Evolutionary conservation across 1,140 invertebrate genomes (phyloP), one percentile per base, ranked within the genome.

Genomic region (Ectropis grisescens): DNA sequence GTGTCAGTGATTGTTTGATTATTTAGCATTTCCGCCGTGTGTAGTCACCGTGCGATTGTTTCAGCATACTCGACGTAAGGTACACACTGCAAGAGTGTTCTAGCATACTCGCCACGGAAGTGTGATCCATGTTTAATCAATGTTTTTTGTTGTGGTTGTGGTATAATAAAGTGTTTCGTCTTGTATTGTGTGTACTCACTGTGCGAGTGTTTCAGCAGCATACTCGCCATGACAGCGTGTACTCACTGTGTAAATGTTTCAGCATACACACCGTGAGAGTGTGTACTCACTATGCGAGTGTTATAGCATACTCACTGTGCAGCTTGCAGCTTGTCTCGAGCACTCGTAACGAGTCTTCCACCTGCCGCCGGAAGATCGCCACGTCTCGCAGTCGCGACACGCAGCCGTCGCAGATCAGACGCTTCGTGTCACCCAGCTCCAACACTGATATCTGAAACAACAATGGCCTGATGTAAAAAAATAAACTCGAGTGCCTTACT

Each of bases 351-450:
- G 69, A 59, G 0, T 15, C 16, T 13, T 64, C 50, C 1, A 59
- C 67, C 29, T 58, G 56, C 4, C 60, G 26, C 12, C 34, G 58
- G 25, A 78, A 78, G 3, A 29, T 16, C 0, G 48, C 10, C 3
- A 46, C 52, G n/a, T 47, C 37, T 8, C 41, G 33, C 22, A 76
- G 33, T 24, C 58, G 53, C 1, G 13, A 25, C 22, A 69, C 61
- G 11, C 71, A 76, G 0, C 11, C 1, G 0, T 56, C 25, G 15
- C 71, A 76, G 13, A 76, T 71, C 1, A 71, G 29, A 0, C 55
- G 32, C 31, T 76, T 76, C 7, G 61, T 64, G 13, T 72, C 71
- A 4, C 67, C 68, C 1, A 72, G 33, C 4, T 62, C 47, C 2
- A 67, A 13, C 3, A 23, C 22, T 15, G 52, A 33, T 25, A 67